Percentiles rank a stretch among this genome's conserved stretches.
Evolutionary conservation across 2,113 vertebrate genomes (phyloP).

Genomic region (Vulpes vulpes): DNA sequence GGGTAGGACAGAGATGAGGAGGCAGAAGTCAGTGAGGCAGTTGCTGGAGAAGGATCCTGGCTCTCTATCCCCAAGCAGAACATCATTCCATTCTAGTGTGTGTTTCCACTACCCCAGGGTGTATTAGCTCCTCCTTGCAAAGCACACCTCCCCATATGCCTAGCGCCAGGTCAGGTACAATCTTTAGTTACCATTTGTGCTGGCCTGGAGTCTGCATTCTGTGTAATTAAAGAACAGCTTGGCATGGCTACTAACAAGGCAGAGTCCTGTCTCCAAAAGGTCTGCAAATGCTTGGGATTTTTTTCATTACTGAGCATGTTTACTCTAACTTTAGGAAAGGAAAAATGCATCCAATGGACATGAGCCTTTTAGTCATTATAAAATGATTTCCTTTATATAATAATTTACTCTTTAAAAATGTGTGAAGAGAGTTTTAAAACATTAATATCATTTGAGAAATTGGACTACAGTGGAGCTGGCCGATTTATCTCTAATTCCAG

Average conservation of each 20-base stretch:
- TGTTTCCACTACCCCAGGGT: conserved; percentile 88
- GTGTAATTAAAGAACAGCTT: conserved; percentile 86
- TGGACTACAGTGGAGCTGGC: conserved; percentile 47
- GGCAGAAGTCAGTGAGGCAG: conserved; percentile 91
- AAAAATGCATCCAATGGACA: conserved; percentile 76
- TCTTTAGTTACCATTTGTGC: conserved; percentile 87
- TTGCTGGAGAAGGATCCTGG: conserved; percentile 89
- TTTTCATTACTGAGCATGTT: conserved; percentile 93
- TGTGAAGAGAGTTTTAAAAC: conserved; percentile 46
- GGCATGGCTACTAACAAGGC: conserved; percentile 87
- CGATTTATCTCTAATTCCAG: conserved; percentile 31
- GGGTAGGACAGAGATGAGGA: conserved; percentile 97
- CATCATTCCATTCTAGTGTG: conserved; percentile 88
- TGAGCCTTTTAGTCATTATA: conserved; percentile 53
- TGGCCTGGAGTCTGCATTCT: conserved; percentile 89
- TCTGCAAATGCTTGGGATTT: conserved; percentile 87
- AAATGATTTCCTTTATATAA: conserved; percentile 33
- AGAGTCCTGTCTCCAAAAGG: conserved; percentile 74
- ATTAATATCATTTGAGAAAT: conserved; percentile 48
- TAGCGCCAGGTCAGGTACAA: conserved; percentile 88
- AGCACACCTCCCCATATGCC: conserved; percentile 84
- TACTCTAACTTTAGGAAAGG: conserved; percentile 76
- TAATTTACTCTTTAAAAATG: conserved; percentile 65
- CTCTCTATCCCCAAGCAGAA: conserved; percentile 88
- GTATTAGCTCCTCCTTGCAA: conserved; percentile 87